Conservation (phyloP, 1,140 invertebrate genomes). For the Matsumurasca onukii region DNA sequence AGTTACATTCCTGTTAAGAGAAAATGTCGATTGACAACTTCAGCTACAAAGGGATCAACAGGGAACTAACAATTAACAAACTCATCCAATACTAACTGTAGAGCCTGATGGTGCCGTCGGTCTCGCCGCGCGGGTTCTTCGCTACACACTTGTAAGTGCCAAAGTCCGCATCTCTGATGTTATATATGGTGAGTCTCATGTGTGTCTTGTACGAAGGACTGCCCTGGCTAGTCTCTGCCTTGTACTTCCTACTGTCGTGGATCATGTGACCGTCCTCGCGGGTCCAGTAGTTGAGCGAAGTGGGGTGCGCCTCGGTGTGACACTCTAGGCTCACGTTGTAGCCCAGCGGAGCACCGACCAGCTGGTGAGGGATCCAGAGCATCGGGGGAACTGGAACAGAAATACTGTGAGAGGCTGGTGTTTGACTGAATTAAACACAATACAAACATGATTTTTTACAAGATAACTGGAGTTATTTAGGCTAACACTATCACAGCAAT, state of each 20-base stretch:
- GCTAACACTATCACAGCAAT: neutral
- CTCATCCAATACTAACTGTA: slow-evolving; percentile 73
- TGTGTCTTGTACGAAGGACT: slow-evolving; percentile 77
- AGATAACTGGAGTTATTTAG: neutral
- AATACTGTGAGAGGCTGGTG: slow-evolving; percentile 2
- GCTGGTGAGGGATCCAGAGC: slow-evolving; percentile 87
- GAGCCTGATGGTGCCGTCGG: slow-evolving; percentile 85
- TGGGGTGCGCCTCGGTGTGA: slow-evolving; percentile 87
- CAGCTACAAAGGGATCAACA: too few relatives aligned
- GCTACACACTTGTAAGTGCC: slow-evolving; percentile 90
- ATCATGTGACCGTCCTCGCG: slow-evolving; percentile 85
- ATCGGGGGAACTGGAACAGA: slow-evolving; percentile 84
- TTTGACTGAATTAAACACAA: neutral
- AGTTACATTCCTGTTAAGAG: too few relatives aligned
- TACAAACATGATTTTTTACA: neutral
- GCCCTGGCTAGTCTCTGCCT: slow-evolving; percentile 56
- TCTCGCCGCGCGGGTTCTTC: slow-evolving; percentile 90
- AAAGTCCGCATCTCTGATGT: slow-evolving; percentile 74
- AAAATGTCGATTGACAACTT: too few relatives aligned
- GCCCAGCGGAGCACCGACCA: slow-evolving; percentile 78
- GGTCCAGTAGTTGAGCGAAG: slow-evolving; percentile 90
- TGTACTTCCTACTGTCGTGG: slow-evolving; percentile 80
- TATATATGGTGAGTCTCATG: slow-evolving; percentile 75
- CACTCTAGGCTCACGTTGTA: slow-evolving; percentile 84
- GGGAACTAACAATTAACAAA: neutral